phyloP scores from a whole-genome alignment of 2,888 invertebrate species.

The Scaptomyza caliginosa region DNA sequence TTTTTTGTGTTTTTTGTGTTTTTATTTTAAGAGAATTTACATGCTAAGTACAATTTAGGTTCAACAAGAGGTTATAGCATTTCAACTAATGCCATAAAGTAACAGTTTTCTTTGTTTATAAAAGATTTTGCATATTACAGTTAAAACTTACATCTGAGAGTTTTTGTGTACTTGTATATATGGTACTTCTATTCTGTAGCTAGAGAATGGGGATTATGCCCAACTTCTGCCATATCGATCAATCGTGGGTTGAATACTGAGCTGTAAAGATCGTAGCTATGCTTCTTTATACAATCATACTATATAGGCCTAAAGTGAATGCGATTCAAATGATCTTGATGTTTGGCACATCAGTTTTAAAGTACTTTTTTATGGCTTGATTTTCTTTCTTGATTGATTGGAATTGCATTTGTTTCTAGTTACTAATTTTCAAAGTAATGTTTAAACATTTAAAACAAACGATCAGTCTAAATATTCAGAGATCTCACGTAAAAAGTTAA shows the following conservation, averaged over 20 bases:
- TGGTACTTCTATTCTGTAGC: conserved; percentile 32
- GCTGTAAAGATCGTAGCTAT: conserved; percentile 57
- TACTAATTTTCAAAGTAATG: conserved; percentile 13
- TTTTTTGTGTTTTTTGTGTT: background rate
- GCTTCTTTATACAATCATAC: conserved; percentile 8
- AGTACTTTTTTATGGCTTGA: background rate
- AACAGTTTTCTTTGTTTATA: conserved; percentile 70
- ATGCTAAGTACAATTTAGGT: conserved; percentile 67
- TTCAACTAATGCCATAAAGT: conserved; percentile 71
- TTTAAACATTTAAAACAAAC: conserved; percentile 30
- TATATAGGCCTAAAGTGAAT: conserved; percentile 17
- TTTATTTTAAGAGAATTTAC: conserved; percentile 55
- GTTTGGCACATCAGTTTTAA: conserved; percentile 5
- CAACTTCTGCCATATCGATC: background rate
- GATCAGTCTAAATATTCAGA: conserved; percentile 56
- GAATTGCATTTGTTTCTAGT: conserved; percentile 7
- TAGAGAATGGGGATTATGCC: background rate
- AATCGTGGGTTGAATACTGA: conserved; percentile 55
- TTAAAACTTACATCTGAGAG: conserved; percentile 75
- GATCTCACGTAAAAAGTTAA: conserved; percentile 28
- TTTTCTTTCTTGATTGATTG: conserved; percentile 19
- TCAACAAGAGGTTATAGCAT: conserved; percentile 77
- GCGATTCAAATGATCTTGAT: background rate
- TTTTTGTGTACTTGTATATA: conserved; percentile 66
- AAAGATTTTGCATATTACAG: conserved; percentile 66